A percentile compares a stretch with the other conserved stretches of the same genome.
phyloP scores from a whole-genome alignment of 1,140 invertebrate species.

The Latrodectus geometricus region DNA sequence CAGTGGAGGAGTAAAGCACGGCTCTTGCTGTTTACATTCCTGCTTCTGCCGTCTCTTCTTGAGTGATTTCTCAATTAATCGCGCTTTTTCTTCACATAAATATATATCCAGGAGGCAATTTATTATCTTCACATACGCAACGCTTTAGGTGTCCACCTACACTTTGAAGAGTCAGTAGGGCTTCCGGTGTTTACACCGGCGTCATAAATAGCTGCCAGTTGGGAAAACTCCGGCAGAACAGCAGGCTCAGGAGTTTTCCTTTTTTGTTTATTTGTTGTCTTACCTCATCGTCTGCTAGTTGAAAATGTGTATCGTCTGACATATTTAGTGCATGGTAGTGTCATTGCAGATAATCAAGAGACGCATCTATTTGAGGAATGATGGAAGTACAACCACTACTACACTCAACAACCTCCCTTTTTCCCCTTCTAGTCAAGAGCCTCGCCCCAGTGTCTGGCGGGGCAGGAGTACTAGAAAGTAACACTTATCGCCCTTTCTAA shows the following conservation, averaged over 20 bases:
- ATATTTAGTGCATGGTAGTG: constrained; percentile 30
- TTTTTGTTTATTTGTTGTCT: neutral
- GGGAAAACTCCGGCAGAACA: neutral
- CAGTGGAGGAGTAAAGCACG: too few relatives aligned
- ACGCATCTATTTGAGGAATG: constrained; percentile 39
- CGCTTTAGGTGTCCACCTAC: neutral
- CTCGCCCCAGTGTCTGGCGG: neutral
- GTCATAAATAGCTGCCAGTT: constrained; percentile 22
- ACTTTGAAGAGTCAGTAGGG: neutral
- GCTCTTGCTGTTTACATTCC: too few relatives aligned
- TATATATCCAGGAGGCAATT: neutral
- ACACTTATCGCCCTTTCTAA: neutral
- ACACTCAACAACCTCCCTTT: neutral
- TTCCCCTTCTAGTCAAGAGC: neutral
- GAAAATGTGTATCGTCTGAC: neutral
- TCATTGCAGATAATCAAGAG: neutral
- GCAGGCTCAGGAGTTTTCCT: neutral
- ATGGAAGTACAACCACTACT: constrained; percentile 27
- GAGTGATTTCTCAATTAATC: too few relatives aligned
- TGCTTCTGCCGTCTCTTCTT: too few relatives aligned
- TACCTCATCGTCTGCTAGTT: neutral
- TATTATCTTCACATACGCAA: neutral
- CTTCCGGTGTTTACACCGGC: neutral
- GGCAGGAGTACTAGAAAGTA: neutral
- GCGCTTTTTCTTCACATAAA: too few relatives aligned